A percentile compares a stretch with the other conserved stretches of the same genome.
Evolutionary conservation across 2,797 vertebrate species (phyloP).

Genomic region (Lepidocolaptes lacrymiger): DNA sequence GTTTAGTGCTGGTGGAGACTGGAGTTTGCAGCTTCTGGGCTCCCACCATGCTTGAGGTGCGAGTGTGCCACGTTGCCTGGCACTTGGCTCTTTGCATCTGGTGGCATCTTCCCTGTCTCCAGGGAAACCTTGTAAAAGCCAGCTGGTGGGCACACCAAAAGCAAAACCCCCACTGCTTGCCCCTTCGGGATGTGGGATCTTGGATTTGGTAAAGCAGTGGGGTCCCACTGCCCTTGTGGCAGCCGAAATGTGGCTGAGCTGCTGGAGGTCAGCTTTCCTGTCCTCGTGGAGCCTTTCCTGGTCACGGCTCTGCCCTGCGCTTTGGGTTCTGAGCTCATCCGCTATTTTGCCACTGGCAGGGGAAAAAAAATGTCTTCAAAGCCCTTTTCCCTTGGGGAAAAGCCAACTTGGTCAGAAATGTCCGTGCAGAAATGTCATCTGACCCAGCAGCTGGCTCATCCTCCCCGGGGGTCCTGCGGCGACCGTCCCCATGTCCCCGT

Average conservation of each 20-base stretch:
- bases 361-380: background rate
- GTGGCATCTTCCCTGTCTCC: fast-evolving
- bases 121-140: background rate
- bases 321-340: conserved; percentile 26
- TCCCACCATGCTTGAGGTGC: background rate
- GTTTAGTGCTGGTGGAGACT: background rate
- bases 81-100: background rate
- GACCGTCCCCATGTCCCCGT: background rate
- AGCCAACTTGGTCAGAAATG: background rate
- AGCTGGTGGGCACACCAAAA: background rate
- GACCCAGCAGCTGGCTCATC: background rate
- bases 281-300: background rate
- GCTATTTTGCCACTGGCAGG: background rate
- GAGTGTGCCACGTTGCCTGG: background rate
- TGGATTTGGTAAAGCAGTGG: background rate
- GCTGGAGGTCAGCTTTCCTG: background rate
- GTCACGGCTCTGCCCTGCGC: background rate
- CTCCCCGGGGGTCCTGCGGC: background rate
- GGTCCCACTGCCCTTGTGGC: background rate
- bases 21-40: background rate
- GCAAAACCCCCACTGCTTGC: background rate
- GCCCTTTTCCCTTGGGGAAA: background rate
- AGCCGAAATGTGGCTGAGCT: background rate
- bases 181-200: background rate
- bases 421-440: background rate